Evolutionary conservation across 2,888 invertebrate species (phyloP).

Genomic region (Sicus ferrugineus): DNA sequence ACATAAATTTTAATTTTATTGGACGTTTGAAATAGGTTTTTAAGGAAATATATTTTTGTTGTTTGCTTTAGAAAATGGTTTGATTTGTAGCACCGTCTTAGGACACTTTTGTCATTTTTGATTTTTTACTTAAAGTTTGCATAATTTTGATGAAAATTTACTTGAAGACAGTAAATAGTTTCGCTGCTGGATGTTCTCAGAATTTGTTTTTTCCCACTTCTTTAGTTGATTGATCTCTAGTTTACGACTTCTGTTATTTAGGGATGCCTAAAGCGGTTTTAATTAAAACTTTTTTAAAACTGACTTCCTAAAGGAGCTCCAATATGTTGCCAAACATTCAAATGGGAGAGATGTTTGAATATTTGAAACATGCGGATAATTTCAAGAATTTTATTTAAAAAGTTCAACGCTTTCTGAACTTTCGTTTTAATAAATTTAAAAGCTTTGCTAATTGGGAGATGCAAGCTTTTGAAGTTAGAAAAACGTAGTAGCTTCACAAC

Average conservation of each 20-base stretch:
- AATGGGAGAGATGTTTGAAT: not conserved
- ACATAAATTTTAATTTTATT: slow-evolving; percentile 8
- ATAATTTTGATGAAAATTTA: too few relatives aligned
- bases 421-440: not conserved
- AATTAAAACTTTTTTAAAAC: too few relatives aligned
- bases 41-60: slow-evolving; percentile 33
- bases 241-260: too few relatives aligned
- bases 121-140: slow-evolving; percentile 37
- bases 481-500: slow-evolving; percentile 12
- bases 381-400: too few relatives aligned
- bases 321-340: not conserved
- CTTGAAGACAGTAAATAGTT: too few relatives aligned
- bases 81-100: slow-evolving; percentile 62
- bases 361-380: not conserved
- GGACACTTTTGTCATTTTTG: slow-evolving; percentile 60
- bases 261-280: too few relatives aligned
- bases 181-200: slow-evolving; percentile 5
- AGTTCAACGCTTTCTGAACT: not conserved
- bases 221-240: too few relatives aligned
- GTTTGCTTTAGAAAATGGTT: slow-evolving; percentile 44
- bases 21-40: slow-evolving; percentile 40
- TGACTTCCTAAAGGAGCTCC: too few relatives aligned
- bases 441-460: slow-evolving; percentile 29
- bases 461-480: slow-evolving; percentile 4
- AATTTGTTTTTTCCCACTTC: too few relatives aligned